A percentile compares a stretch with the other conserved stretches of the same genome.
Evolutionary conservation across 2,888 invertebrate genomes (phyloP).

Genomic region (Stenichneumon culpator): DNA sequence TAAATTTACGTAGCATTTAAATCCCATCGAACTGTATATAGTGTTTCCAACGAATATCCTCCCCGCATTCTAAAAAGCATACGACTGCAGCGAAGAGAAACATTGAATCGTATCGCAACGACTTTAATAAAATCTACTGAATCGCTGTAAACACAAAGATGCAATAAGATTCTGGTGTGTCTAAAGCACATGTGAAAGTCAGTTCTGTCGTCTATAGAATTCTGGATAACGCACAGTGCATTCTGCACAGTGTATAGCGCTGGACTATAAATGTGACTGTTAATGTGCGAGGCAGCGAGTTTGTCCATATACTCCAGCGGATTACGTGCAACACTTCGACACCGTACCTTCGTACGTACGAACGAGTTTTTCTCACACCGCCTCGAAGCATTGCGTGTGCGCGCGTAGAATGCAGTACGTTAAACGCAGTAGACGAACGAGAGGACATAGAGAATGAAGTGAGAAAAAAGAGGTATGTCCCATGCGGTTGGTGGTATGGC

Average conservation of each 20-base stretch:
- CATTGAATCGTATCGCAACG: background rate
- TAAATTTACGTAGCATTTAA: background rate
- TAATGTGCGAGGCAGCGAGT: slow-evolving; percentile 13
- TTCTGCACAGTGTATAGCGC: background rate
- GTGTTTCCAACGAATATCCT: background rate
- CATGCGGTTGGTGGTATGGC: slow-evolving; percentile 64
- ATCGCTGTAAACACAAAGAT: slow-evolving; percentile 8
- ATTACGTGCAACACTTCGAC: background rate
- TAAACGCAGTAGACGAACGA: slow-evolving; percentile 17
- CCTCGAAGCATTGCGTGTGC: slow-evolving; percentile 6
- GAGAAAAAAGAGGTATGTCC: slow-evolving; percentile 29
- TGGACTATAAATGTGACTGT: background rate
- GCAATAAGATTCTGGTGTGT: background rate
- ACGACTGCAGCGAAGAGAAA: background rate
- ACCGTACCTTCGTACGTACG: background rate
- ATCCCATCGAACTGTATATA: background rate
- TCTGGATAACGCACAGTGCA: slow-evolving; percentile 3
- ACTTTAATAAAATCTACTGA: slow-evolving; percentile 2
- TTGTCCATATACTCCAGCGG: slow-evolving; percentile 8
- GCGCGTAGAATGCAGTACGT: background rate
- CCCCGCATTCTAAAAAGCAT: background rate
- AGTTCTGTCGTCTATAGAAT: background rate
- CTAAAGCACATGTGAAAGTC: slow-evolving; percentile 9
- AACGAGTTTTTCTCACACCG: background rate
- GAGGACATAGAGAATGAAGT: slow-evolving; percentile 10